Evolutionary conservation across 1,140 invertebrate species (phyloP), one percentile per base, ranked within the genome.

Genomic region (Macrotrachela quadricornifera): DNA sequence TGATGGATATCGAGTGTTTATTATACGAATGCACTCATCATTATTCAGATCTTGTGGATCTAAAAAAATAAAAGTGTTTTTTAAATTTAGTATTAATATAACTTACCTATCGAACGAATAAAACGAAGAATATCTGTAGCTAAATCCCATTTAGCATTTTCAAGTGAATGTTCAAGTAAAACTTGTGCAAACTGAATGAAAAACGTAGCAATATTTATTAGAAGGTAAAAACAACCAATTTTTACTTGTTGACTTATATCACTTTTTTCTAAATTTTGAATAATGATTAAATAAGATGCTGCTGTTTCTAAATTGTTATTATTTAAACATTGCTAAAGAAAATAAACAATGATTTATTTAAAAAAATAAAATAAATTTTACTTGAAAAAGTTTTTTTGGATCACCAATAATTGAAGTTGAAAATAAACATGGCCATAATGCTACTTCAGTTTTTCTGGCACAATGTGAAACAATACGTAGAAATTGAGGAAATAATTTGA

Each of bases 361-460:
- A 43, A 53, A 15, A 36, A 10, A 36, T 10, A 14, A 41, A 14
- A 15, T 16, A 36, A 30, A 16, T 55, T 46, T 54, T 57, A 71
- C 75, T 63, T 92, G 85, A 66, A 97, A 88, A 12, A 97, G 70
- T 64, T 91, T 82, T 65, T 86, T 88, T 0, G 92, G 91, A 67
- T 91, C 85, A 16, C 90, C 91, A 39, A 88, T 90, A 14, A 49
- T 44, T 14, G 46, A 49, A 4, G 21, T 30, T 4, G 21, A 30
- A 70, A 99, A 99, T 16, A 99, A 73, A 71, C 95, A 88, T 15
- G 86, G 85, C 92, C 94, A 97, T 0, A 97, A 74, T 6, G 94
- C 92, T 49, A 97, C 85, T 74, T 99, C 94, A 0, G 92, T 96
- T 73, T 99, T 99, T 46, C 94, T 74, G 0, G 92, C 91, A 71